Base-by-base conservation (phyloP, 30 jellyfish, hydroid and myxozoan genomes). In the Cassiopea andromeda region DNA sequence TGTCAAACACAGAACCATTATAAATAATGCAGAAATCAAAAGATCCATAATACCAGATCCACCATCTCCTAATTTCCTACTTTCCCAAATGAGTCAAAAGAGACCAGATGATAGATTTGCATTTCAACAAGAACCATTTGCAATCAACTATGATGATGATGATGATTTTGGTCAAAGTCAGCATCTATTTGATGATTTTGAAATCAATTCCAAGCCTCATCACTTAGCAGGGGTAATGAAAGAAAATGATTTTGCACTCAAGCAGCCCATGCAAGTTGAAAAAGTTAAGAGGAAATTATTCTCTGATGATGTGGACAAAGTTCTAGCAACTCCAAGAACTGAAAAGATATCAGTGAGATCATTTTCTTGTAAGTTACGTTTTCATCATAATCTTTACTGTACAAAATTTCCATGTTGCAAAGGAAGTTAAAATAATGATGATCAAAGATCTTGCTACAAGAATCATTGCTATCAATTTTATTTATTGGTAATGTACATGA, bases 81-180 rank as follows among this genome's bases (percentile, higher is more conserved):
- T 54, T 18, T 60, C 89, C 27, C 89, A 80, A 54, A 75, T 14
- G 66, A 80, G 67, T 12, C 89, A 50, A 59, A 75, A 7, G 47
- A 19, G 16, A 45, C 2, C 75, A 19, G 12, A 3, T 3, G 64
- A 54, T 6, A 54, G 64, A 10, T 6, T 4, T 64, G n/a, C 49
- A 4, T 50, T 7, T 18, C 13, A 70, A 6, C 3, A 70, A 1
- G 54, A 19, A n/a, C 15, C 48, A 43, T 18, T 14, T 15, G 4
- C 7, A 16, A 70, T 43, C 7, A 70, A 6, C 15, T 19, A 50
- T 14, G 16, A 43, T 70, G 79, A 70, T 16, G 79, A 38, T 70
- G 79, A 6, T 19, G 79, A 16, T 43, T 9, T 2, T 19, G 49
- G 38, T 27, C 38, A 27, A 27, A 27, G 38, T 27, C 38, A 27